Percentiles rank a stretch among this genome's conserved stretches.
Conservation (phyloP, 2,113 vertebrate genomes). For the Gambusia holbrooki region DNA sequence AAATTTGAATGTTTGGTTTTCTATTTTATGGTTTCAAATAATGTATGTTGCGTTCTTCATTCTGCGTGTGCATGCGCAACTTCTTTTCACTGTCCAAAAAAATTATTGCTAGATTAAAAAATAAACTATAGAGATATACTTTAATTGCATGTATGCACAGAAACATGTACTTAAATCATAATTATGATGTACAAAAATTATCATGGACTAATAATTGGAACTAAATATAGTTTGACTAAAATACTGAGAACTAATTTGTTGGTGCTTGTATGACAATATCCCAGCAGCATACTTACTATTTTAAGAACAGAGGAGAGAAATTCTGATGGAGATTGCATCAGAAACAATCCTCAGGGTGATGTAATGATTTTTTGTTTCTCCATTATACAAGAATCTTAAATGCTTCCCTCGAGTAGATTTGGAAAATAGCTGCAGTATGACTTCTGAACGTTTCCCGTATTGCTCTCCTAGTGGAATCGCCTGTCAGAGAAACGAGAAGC, state of each 20-base stretch:
- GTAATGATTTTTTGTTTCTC: background rate
- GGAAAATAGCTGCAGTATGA: background rate
- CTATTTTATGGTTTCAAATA: no score
- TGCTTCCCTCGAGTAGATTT: background rate
- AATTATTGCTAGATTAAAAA: no score
- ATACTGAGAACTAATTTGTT: background rate
- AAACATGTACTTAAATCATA: no score
- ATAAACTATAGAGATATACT: no score
- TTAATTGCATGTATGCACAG: no score
- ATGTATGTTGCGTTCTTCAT: no score
- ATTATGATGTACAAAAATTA: background rate
- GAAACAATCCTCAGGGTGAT: background rate
- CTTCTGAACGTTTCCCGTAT: conserved; percentile 7
- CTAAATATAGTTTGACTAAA: background rate
- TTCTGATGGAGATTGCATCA: background rate
- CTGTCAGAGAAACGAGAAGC: conserved; percentile 22
- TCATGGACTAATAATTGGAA: background rate
- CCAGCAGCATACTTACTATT: background rate
- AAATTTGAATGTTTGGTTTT: no score
- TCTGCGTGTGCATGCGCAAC: no score
- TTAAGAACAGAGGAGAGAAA: background rate
- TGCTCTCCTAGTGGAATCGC: background rate
- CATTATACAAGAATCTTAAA: background rate
- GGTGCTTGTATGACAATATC: background rate
- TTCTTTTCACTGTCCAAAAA: no score